Percentiles rank a stretch among this genome's conserved stretches.
Conservation (phyloP, 2,113 vertebrate species). For the Laticauda colubrina region DNA sequence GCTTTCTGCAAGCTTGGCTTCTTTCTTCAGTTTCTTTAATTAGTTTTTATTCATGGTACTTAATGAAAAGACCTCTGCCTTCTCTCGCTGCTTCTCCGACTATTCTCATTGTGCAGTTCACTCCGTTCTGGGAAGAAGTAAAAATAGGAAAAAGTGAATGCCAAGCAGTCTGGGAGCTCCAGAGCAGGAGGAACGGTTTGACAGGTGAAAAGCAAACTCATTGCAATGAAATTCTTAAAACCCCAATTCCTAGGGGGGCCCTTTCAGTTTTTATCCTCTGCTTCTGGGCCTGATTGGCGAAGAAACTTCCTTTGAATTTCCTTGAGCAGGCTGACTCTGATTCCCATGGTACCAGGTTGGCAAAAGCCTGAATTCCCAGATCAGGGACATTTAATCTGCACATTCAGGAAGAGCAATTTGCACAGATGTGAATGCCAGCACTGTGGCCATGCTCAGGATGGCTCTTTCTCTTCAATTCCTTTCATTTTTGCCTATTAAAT, state of each 20-base stretch:
- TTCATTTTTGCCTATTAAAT: background rate
- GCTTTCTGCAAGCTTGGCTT: conserved; percentile 6
- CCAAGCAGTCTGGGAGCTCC: background rate
- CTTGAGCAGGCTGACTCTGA: background rate
- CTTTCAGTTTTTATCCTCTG: background rate
- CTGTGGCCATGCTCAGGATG: background rate
- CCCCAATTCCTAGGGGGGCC: background rate
- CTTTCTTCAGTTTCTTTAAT: conserved; percentile 2
- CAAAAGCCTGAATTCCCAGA: background rate
- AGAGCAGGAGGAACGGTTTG: background rate
- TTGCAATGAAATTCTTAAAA: conserved; percentile 7
- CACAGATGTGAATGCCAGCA: background rate
- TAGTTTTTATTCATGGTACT: conserved; percentile 15
- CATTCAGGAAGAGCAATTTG: background rate
- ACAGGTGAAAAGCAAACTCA: background rate
- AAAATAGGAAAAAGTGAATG: background rate
- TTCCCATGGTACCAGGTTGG: background rate
- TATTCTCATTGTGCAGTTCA: background rate
- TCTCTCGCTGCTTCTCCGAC: background rate
- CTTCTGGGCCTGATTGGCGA: background rate
- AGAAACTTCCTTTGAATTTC: conserved; percentile 5
- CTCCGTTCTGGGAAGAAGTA: background rate
- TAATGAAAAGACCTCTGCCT: background rate
- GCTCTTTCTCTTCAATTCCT: background rate
- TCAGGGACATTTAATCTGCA: background rate